Evolutionary conservation across 1,140 invertebrate species (phyloP).

Genomic region (Rhopalosiphum maidis): DNA sequence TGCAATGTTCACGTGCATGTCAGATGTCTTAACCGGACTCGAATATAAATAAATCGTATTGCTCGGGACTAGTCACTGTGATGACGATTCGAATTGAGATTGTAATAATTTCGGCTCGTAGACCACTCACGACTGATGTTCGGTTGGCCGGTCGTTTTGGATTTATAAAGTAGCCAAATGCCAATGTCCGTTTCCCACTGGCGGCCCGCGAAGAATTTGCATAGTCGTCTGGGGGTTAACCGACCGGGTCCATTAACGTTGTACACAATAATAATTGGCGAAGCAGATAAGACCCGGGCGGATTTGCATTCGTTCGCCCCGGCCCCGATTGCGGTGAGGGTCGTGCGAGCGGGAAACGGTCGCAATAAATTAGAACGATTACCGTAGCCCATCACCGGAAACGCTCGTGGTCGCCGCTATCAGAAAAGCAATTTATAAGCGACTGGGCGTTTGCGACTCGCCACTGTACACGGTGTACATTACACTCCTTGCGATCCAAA

Average conservation of each 20-base stretch:
- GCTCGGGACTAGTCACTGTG: background rate
- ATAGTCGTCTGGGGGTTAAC: background rate
- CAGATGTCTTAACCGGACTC: background rate
- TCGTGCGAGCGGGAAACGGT: background rate
- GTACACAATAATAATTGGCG: background rate
- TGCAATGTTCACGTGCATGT: background rate
- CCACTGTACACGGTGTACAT: background rate
- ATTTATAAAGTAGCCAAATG: background rate
- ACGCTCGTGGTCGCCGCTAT: background rate
- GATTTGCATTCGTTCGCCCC: background rate
- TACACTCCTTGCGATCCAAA: background rate
- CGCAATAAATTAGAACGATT: slow-evolving; percentile 1
- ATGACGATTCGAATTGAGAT: background rate
- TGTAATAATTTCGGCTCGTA: background rate
- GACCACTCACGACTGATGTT: background rate
- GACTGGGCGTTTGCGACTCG: background rate
- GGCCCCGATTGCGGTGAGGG: background rate
- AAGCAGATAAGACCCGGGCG: background rate
- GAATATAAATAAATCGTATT: background rate
- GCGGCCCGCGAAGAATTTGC: background rate
- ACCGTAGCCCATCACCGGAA: background rate
- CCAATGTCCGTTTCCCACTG: background rate
- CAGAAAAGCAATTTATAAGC: slow-evolving; percentile 27
- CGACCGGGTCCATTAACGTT: background rate
- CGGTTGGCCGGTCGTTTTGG: background rate